Percentiles rank a stretch among this genome's conserved stretches.
phyloP scores from a whole-genome alignment of 2,113 vertebrate species.

The Tragelaphus buxtoni region DNA sequence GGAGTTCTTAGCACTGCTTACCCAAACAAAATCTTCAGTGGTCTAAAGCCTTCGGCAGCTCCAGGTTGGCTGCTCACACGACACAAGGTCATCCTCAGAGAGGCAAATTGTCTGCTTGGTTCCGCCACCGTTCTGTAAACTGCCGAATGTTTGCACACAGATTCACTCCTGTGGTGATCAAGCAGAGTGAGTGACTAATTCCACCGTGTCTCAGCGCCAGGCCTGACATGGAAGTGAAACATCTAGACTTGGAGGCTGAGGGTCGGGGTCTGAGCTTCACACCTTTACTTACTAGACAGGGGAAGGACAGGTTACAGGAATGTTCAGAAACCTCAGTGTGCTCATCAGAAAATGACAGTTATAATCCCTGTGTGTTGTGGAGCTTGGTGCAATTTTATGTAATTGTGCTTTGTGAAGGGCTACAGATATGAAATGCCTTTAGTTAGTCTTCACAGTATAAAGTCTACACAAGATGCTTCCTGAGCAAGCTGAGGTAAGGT shows the following conservation, averaged over 20 bases:
- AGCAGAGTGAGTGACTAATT: neutral
- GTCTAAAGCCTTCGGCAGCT: neutral
- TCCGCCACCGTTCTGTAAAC: neutral
- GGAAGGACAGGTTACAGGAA: neutral
- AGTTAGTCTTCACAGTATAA: neutral
- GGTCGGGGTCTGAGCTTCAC: neutral
- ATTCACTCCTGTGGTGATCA: neutral
- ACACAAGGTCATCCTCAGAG: neutral
- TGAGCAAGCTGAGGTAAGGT: neutral
- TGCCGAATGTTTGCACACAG: neutral
- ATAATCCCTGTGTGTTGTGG: neutral
- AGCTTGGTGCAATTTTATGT: neutral
- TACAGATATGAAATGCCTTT: neutral
- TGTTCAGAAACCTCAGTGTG: neutral
- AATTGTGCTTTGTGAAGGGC: neutral
- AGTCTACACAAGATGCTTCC: neutral
- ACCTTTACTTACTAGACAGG: neutral
- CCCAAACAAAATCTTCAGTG: neutral
- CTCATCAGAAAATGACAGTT: neutral
- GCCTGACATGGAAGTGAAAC: neutral
- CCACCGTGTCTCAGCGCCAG: neutral
- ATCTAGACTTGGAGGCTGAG: neutral
- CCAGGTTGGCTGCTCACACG: fast-evolving
- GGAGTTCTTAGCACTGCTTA: neutral
- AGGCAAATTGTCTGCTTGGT: neutral